A percentile compares a stretch with the other conserved stretches of the same genome.
These are phyloP conservation scores for Diogma glabrata DNA, from an alignment of 2,888 invertebrate species.

Conservation along the genomic window DNA sequence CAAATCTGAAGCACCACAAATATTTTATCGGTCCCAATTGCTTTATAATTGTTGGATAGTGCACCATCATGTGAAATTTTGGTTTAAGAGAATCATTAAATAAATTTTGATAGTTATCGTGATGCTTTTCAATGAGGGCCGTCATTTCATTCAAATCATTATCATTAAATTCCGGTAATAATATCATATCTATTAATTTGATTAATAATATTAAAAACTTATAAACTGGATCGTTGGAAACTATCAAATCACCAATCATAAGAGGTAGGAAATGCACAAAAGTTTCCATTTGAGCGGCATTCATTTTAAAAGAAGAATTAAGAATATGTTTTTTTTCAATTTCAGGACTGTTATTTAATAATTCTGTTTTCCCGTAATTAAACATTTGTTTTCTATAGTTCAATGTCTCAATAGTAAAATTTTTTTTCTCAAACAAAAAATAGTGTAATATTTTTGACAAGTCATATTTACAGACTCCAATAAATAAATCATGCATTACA, in stretches of 20 bases:
- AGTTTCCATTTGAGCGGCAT: slow-evolving; percentile 15
- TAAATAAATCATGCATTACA: neutral
- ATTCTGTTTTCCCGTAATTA: neutral
- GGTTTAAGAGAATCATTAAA: slow-evolving; percentile 6
- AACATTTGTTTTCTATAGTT: slow-evolving; percentile 1
- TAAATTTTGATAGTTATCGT: slow-evolving; percentile 3
- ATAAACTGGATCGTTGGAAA: slow-evolving; percentile 9
- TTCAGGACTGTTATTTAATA: slow-evolving; percentile 7
- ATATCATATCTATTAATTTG: slow-evolving; percentile 14
- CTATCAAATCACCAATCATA: slow-evolving; percentile 15
- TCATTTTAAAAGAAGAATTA: slow-evolving; percentile 14
- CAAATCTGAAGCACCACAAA: slow-evolving; percentile 1
- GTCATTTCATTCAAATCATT: slow-evolving; percentile 9
- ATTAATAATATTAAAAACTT: slow-evolving; percentile 9
- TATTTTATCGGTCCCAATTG: neutral
- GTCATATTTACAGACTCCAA: slow-evolving; percentile 4
- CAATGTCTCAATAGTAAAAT: neutral
- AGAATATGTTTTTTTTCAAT: slow-evolving; percentile 15
- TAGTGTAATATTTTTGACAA: neutral
- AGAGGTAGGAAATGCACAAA: slow-evolving; percentile 14
- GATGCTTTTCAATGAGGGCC: slow-evolving; percentile 14
- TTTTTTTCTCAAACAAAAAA: neutral
- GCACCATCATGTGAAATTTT: slow-evolving; percentile 15
- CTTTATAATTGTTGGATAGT: slow-evolving; percentile 8
- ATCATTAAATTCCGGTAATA: slow-evolving; percentile 13